Evolutionary conservation across 2,888 invertebrate genomes (phyloP).

Genomic region (Rhyacophila evoluta): DNA sequence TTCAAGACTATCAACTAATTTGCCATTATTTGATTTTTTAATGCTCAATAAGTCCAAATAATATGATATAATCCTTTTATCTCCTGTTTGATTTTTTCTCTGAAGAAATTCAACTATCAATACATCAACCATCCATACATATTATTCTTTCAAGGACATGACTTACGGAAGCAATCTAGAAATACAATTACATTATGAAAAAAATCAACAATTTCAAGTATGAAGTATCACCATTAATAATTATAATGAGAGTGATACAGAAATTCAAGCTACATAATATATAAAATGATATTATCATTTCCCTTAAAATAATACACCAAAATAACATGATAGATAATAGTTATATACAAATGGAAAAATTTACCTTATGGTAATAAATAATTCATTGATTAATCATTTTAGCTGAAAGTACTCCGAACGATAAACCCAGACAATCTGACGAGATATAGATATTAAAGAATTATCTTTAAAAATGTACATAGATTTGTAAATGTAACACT

Average conservation of each 20-base stretch:
- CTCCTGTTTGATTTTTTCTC: no score
- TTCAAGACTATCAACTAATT: no score
- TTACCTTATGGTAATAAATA: neutral
- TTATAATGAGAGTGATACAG: no score
- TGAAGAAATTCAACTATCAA: no score
- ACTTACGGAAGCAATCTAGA: neutral
- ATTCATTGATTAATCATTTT: neutral
- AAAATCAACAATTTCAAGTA: neutral
- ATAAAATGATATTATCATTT: neutral
- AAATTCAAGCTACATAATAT: neutral
- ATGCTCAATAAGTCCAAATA: no score
- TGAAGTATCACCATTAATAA: neutral
- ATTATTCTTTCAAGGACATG: neutral
- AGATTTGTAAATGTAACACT: no score
- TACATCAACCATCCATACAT: no score
- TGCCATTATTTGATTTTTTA: no score
- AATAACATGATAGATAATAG: neutral
- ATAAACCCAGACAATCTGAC: no score
- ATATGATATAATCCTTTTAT: no score
- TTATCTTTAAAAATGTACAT: no score
- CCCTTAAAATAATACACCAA: neutral
- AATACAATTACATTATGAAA: neutral
- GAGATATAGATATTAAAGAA: no score
- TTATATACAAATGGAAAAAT: slow-evolving; percentile 6
- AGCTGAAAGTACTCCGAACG: neutral